Evolutionary conservation across 2,888 invertebrate species (phyloP), one percentile per base, ranked within the genome.

Genomic region (Lomographa bimaculata): DNA sequence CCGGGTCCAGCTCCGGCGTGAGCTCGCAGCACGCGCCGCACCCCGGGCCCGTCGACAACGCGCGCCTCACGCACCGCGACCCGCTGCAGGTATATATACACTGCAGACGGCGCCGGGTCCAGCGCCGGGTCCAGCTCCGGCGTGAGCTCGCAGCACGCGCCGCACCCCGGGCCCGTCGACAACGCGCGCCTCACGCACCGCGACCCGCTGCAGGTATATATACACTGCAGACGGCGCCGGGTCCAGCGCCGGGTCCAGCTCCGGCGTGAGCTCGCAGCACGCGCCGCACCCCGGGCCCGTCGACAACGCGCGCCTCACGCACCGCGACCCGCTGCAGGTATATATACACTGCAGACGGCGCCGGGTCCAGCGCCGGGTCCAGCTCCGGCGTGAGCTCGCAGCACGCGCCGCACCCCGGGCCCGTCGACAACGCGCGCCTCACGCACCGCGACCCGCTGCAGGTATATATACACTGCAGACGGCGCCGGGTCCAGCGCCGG

Each of bases 251-350:
- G 93, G 92, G 63, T 92, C 93, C 50, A 92, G 93, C 33, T 91
- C 93, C 41, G 93, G 93, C 2, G 91, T 92, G 5, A 91, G 92
- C 37, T 85, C 50, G 4, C 89, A 17, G 85, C 81, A 59, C 19
- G 55, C 57, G 16, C 59, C 48, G 5, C 34, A 37, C 17, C 73
- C 89, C 24, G 64, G 64, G 0, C 67, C 68, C 7, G 40, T 71
- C 1, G 55, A 95, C 94, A 97, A 96, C 80, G 90, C 92, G 42
- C 90, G 90, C 30, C 85, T 97, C 43, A 90, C 95, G 3, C 91
- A 92, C 3, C 90, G 90, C 21, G 91, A 91, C 62, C 79, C 89
- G 3, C 90, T 90, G 52, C 93, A 94, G 83, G 94, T 90, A 53
- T 14, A 14, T 4, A n/a, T n/a, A n/a, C n/a, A n/a, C n/a, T n/a